A percentile compares a stretch with the other conserved stretches of the same genome.
phyloP scores from a whole-genome alignment of 2,888 invertebrate genomes.

The Cephus sareptanus region DNA sequence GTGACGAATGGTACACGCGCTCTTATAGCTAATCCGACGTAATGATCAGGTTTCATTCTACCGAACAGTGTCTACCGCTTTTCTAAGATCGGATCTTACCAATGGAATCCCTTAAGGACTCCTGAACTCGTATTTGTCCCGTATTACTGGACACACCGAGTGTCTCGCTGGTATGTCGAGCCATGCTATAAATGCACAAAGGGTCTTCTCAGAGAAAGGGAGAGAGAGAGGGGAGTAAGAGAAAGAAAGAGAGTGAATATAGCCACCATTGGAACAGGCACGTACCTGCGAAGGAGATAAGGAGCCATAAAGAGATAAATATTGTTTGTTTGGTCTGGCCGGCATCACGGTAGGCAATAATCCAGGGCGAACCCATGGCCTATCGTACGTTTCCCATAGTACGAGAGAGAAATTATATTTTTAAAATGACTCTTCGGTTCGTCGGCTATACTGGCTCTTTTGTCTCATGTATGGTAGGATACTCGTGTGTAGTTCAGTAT shows the following conservation, averaged over 20 bases:
- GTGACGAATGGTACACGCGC: neutral
- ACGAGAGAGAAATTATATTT: neutral
- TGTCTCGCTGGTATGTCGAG: neutral
- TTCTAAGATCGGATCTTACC: neutral
- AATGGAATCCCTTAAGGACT: neutral
- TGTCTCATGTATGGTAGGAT: neutral
- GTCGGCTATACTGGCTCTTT: neutral
- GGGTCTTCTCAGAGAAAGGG: conserved; percentile 18
- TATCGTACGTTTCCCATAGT: neutral
- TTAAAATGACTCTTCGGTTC: neutral
- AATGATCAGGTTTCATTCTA: neutral
- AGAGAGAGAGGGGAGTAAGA: conserved; percentile 25
- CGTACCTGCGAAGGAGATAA: conserved; percentile 37
- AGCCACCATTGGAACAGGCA: conserved; percentile 13
- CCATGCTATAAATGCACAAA: neutral
- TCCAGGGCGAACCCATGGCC: neutral
- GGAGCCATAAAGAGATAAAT: conserved; percentile 45
- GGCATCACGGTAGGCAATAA: neutral
- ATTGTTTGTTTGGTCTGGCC: conserved; percentile 49
- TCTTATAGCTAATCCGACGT: neutral
- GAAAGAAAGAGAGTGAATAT: conserved; percentile 26
- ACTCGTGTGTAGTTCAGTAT: neutral
- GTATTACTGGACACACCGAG: neutral
- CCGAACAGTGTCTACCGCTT: neutral
- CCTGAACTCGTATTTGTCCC: neutral